Evolutionary conservation across 2,888 invertebrate genomes (phyloP).

Genomic region (Drosophila neonasuta): DNA sequence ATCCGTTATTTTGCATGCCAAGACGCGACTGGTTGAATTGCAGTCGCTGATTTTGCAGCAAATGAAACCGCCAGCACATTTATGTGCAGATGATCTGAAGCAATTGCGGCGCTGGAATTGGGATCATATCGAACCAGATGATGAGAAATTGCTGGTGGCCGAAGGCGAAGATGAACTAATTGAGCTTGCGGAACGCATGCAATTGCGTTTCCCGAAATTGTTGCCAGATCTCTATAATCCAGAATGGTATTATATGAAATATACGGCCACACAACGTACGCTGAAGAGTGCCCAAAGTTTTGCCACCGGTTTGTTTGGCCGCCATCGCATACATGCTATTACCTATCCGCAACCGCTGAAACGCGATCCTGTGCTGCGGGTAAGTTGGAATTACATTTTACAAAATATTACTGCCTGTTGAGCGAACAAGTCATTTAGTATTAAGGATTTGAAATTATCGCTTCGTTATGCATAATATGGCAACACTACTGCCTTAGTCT

Average conservation of each 20-base stretch:
- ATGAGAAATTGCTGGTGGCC: slow-evolving; percentile 86
- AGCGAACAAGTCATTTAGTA: not conserved
- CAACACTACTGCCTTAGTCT: slow-evolving; percentile 1
- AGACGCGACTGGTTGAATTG: slow-evolving; percentile 83
- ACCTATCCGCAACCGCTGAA: slow-evolving; percentile 86
- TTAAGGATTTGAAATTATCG: not conserved
- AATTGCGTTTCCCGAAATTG: slow-evolving; percentile 86
- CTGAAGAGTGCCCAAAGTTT: slow-evolving; percentile 89
- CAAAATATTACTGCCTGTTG: not conserved
- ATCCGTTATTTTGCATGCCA: slow-evolving; percentile 84
- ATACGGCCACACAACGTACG: slow-evolving; percentile 90
- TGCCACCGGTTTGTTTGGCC: slow-evolving; percentile 89
- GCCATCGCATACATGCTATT: slow-evolving; percentile 85
- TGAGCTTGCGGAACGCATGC: slow-evolving; percentile 88
- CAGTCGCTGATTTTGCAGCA: slow-evolving; percentile 65
- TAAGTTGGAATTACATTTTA: slow-evolving; percentile 80
- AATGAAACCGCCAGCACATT: slow-evolving; percentile 82
- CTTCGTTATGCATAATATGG: not conserved
- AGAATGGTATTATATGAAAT: slow-evolving; percentile 85
- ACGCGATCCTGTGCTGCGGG: slow-evolving; percentile 87
- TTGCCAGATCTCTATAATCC: slow-evolving; percentile 85
- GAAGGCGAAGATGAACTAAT: slow-evolving; percentile 91
- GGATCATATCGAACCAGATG: slow-evolving; percentile 82
- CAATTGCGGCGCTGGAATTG: slow-evolving; percentile 85
- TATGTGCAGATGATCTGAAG: slow-evolving; percentile 82